Evolutionary conservation across 2,113 vertebrate genomes (phyloP).

Genomic region (Empidonax traillii): DNA sequence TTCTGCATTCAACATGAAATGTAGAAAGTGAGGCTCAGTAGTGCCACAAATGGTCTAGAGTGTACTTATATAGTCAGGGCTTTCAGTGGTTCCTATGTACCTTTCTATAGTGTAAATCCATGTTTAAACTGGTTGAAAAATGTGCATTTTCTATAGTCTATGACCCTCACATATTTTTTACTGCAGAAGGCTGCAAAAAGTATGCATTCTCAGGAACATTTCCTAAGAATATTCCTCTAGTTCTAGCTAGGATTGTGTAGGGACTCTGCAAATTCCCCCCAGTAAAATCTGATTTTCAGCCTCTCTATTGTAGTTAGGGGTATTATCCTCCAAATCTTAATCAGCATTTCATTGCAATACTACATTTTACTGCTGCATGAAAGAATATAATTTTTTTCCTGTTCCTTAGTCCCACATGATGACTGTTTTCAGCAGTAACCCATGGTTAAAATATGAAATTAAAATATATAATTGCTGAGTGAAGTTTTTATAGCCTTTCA

Average conservation of each 20-base stretch:
- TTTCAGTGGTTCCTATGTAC: not conserved
- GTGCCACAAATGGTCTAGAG: not conserved
- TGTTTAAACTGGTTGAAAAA: not conserved
- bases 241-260: not conserved
- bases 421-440: constrained; percentile 13
- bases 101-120: fast-evolving
- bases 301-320: not conserved
- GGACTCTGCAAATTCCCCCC: not conserved
- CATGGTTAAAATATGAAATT: constrained; percentile 14
- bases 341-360: constrained; percentile 5
- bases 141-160: not conserved
- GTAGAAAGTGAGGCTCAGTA: not conserved
- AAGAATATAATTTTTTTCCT: not conserved
- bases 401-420: not conserved
- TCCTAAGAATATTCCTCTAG: not conserved
- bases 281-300: not conserved
- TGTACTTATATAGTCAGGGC: fast-evolving
- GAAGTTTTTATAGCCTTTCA: not conserved
- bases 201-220: not conserved
- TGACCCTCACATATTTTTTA: not conserved
- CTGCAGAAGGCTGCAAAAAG: not conserved
- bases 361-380: not conserved
- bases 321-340: not conserved
- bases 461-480: not conserved
- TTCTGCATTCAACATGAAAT: not conserved